phyloP scores from a whole-genome alignment of 2,888 invertebrate species.

The Dicyrtomina minuta region DNA sequence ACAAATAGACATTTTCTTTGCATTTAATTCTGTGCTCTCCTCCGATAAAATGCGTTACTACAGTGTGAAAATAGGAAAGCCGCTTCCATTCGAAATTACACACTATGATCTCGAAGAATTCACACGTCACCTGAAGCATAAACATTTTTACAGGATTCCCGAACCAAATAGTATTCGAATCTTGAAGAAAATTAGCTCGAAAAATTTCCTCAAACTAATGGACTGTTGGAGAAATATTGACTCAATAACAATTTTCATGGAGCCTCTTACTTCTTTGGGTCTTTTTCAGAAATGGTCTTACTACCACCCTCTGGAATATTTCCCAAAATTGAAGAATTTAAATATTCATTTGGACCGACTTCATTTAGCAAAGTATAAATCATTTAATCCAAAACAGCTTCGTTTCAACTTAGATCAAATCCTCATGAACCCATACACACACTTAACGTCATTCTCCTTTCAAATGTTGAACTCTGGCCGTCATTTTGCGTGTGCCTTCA shows the following conservation, averaged over 20 bases:
- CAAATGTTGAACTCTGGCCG: conserved; percentile 31
- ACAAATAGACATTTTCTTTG: conserved; percentile 30
- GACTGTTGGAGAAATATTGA: conserved; percentile 31
- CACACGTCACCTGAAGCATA: conserved; percentile 3
- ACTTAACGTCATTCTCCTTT: conserved; percentile 12
- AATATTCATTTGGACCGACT: conserved; percentile 22
- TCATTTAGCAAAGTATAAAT: conserved; percentile 13
- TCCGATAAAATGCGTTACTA: not conserved
- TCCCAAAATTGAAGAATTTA: conserved; percentile 21
- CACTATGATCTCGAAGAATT: conserved; percentile 21
- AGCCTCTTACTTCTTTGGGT: conserved; percentile 10
- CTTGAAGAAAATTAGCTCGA: conserved; percentile 21
- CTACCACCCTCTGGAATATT: conserved; percentile 25
- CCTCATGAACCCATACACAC: conserved; percentile 23
- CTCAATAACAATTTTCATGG: conserved; percentile 3
- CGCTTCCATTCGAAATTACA: conserved; percentile 10
- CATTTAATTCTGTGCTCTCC: conserved; percentile 1
- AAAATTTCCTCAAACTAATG: conserved; percentile 25
- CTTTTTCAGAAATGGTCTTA: conserved; percentile 27
- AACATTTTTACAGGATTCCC: conserved; percentile 16
- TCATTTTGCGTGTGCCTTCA: conserved; percentile 32
- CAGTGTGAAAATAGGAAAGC: not conserved
- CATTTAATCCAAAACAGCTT: conserved; percentile 27
- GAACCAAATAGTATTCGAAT: conserved; percentile 27
- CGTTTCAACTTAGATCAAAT: conserved; percentile 34